Percentiles rank a stretch among this genome's conserved stretches.
Evolutionary conservation across 1,140 invertebrate species (phyloP).

Genomic region (Caerostris darwini): DNA sequence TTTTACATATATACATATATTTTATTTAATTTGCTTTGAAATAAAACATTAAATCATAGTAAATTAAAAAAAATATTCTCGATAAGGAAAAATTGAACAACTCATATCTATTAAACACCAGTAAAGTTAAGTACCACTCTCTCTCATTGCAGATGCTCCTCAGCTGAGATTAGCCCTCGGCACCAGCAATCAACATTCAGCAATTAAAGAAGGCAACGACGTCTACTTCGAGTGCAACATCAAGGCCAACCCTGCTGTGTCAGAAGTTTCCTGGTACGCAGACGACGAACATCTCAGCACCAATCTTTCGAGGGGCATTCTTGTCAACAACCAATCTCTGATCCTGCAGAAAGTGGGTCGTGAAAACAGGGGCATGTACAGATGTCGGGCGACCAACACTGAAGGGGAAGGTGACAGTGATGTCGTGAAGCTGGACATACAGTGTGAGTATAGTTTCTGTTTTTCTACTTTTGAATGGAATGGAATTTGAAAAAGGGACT

Average conservation of each 20-base stretch:
- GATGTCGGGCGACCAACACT: constrained; percentile 93
- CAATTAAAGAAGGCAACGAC: constrained; percentile 79
- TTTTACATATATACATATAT: no score
- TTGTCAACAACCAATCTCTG: constrained; percentile 88
- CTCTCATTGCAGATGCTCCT: constrained; percentile 66
- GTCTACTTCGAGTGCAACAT: constrained; percentile 79
- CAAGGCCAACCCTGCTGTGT: constrained; percentile 79
- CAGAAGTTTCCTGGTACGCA: constrained; percentile 79
- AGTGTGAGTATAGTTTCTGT: constrained; percentile 81
- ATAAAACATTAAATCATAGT: no score
- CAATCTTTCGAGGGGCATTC: constrained; percentile 86
- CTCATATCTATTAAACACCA: no score
- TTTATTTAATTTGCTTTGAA: no score
- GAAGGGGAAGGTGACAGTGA: constrained; percentile 94
- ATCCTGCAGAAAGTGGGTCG: constrained; percentile 81
- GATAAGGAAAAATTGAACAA: no score
- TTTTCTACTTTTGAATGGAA: no score
- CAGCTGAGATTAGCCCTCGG: constrained; percentile 76
- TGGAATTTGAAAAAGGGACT: no score
- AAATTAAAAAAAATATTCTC: no score
- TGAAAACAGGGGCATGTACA: constrained; percentile 84
- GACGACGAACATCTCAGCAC: constrained; percentile 76
- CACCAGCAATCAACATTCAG: constrained; percentile 77
- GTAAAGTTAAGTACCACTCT: background rate
- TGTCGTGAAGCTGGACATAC: constrained; percentile 91